Conservation (phyloP, 2,797 vertebrate species). For the Threskiornis aethiopicus region DNA sequence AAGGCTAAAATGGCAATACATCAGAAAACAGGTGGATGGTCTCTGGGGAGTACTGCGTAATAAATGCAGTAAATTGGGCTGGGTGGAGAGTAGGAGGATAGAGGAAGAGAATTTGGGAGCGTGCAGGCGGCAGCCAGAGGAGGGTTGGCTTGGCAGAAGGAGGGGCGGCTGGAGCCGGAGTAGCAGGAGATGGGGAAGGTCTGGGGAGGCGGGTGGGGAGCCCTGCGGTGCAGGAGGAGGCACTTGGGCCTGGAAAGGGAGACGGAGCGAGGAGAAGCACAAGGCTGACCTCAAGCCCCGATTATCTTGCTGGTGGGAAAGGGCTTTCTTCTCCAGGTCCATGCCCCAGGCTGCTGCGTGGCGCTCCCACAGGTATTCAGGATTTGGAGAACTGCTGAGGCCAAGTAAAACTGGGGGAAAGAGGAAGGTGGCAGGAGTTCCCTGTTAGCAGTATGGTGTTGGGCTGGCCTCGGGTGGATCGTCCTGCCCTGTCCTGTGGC, state of each 20-base stretch:
- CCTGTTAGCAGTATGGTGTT: neutral
- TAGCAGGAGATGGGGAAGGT: neutral
- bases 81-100: neutral
- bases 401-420: neutral
- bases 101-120: neutral
- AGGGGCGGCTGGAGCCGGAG: fast-evolving
- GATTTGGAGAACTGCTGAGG: neutral
- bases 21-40: neutral
- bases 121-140: neutral
- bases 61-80: neutral
- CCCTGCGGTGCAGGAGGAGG: neutral
- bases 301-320: neutral
- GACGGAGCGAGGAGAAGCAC: fast-evolving
- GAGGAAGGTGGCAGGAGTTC: neutral
- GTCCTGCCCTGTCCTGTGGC: neutral
- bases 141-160: neutral
- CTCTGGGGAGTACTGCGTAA: neutral
- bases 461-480: neutral
- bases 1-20: neutral
- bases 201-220: neutral
- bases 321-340: neutral
- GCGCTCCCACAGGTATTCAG: neutral
- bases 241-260: neutral
- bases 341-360: neutral
- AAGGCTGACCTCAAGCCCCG: neutral